Evolutionary conservation across 92 coral and sea anemone species (phyloP).

Genomic region (Hydrozoanthus gracilis): DNA sequence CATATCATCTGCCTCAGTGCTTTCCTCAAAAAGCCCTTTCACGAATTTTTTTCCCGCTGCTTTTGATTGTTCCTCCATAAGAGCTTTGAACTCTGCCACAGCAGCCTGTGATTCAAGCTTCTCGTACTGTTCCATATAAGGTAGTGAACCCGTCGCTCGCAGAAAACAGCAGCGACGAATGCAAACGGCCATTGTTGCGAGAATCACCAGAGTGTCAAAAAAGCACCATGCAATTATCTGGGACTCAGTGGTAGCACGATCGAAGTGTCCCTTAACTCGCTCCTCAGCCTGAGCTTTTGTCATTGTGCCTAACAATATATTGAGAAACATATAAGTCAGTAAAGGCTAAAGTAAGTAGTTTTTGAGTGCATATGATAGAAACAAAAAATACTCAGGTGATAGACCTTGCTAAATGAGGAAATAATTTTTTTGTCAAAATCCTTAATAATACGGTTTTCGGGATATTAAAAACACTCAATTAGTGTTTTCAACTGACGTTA

Average conservation of each 20-base stretch:
- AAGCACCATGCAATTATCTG: conserved; percentile 61
- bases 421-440: no score
- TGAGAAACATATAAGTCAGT: background rate
- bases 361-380: no score
- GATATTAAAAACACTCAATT: no score
- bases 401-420: no score
- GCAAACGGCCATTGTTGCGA: conserved; percentile 51
- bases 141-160: conserved; percentile 45
- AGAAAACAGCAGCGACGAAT: conserved; percentile 53
- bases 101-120: conserved; percentile 58
- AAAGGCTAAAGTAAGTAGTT: background rate
- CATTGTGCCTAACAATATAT: background rate
- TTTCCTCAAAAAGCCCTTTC: background rate
- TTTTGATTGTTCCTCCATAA: conserved; percentile 44
- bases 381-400: no score
- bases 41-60: conserved; percentile 46
- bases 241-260: conserved; percentile 46
- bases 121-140: conserved; percentile 54
- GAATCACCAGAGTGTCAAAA: conserved; percentile 39
- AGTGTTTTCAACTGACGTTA: no score
- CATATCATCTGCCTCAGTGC: background rate
- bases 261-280: background rate
- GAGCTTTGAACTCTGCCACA: conserved; percentile 32
- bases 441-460: no score
- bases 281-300: background rate